phyloP scores from a whole-genome alignment of 2,113 vertebrate species.

The Nannospalax galili region DNA sequence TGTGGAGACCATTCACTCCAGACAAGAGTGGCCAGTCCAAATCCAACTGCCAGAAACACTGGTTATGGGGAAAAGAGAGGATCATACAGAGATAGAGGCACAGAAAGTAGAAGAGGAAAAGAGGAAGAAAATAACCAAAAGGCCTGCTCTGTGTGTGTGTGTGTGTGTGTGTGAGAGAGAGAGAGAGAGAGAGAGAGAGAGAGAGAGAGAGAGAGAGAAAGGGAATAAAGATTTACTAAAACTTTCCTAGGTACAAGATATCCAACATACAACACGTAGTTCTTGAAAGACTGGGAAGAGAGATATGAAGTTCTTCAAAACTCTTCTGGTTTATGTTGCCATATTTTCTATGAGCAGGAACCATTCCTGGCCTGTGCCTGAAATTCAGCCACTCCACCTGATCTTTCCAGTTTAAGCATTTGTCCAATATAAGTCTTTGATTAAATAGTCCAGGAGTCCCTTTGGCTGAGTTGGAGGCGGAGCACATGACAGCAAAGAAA shows the following conservation, averaged over 20 bases:
- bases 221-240: background rate
- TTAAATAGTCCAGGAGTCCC: background rate
- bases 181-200: background rate
- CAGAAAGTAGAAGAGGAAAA: background rate
- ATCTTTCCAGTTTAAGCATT: conserved; percentile 20
- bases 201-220: background rate
- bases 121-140: background rate
- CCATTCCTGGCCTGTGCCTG: background rate
- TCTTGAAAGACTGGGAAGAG: background rate
- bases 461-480: background rate
- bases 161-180: background rate
- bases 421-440: background rate
- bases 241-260: background rate
- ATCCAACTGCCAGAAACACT: background rate
- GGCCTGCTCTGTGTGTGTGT: background rate
- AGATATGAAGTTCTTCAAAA: background rate
- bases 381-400: background rate
- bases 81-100: background rate
- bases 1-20: background rate
- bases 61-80: background rate
- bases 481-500: conserved; percentile 8
- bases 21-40: background rate
- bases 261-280: background rate
- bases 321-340: background rate
- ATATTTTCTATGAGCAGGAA: background rate